A percentile compares a stretch with the other conserved stretches of the same genome.
These are phyloP conservation scores for Prionace glauca DNA, from an alignment of 2,797 vertebrate species.

Conservation along the genomic window DNA sequence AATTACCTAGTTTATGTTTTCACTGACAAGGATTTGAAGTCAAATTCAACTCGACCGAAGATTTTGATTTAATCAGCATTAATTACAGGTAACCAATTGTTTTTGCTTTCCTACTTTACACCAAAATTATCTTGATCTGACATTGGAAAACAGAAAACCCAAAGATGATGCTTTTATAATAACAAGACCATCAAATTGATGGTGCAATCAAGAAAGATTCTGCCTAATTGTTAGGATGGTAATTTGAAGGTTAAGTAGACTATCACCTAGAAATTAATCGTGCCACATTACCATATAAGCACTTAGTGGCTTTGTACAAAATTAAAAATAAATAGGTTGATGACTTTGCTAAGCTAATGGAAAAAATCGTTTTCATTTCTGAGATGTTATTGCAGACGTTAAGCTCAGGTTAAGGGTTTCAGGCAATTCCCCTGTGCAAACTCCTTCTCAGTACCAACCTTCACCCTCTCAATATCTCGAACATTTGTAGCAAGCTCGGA, in stretches of 20 bases:
- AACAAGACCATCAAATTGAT: not conserved
- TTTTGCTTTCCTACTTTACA: not conserved
- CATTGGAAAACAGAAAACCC: not conserved
- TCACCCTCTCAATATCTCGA: not conserved
- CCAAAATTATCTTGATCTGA: not conserved
- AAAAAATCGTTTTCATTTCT: not conserved
- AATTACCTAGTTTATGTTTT: not conserved
- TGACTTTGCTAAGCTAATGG: not conserved
- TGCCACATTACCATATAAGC: not conserved
- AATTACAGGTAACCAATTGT: not conserved
- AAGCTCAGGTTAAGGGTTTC: not conserved
- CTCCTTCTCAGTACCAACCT: not conserved
- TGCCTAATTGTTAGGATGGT: not conserved
- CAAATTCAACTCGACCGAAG: not conserved
- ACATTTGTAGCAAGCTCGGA: not conserved
- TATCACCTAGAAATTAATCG: not conserved
- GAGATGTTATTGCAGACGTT: not conserved
- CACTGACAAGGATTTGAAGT: not conserved
- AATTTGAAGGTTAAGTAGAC: not conserved
- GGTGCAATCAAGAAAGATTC: not conserved
- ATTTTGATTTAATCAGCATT: not conserved
- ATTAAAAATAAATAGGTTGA: not conserved
- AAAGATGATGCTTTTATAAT: constrained; percentile 10
- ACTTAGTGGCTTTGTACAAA: not conserved
- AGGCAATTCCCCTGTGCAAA: not conserved